Percentiles rank a stretch among this genome's conserved stretches.
phyloP scores from a whole-genome alignment of 2,113 vertebrate genomes.

The Entelurus aequoreus region DNA sequence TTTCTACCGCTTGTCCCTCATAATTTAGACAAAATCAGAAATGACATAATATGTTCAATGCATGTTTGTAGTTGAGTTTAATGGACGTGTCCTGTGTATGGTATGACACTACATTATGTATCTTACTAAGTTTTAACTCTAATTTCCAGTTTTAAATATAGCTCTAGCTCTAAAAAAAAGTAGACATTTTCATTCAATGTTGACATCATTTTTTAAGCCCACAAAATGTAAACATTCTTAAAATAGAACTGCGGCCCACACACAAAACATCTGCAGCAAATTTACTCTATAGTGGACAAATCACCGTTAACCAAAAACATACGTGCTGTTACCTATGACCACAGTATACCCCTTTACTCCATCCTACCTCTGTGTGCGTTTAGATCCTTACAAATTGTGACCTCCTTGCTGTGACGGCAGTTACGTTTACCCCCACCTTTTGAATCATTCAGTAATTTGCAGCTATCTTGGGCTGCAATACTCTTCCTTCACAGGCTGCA shows the following conservation, averaged over 20 bases:
- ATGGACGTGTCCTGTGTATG: too few species aligned
- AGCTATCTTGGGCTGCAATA: constrained; percentile 63
- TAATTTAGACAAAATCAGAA: too few species aligned
- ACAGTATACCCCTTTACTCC: background rate
- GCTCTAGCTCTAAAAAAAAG: background rate
- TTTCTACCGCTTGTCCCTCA: too few species aligned
- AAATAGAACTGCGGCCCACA: background rate
- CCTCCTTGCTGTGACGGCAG: constrained; percentile 32
- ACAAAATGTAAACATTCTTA: background rate
- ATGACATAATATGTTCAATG: too few species aligned
- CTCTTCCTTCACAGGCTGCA: constrained; percentile 49
- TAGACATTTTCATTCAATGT: background rate
- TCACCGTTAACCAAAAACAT: background rate
- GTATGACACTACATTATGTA: too few species aligned
- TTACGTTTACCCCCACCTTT: constrained; percentile 47
- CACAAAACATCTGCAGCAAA: background rate
- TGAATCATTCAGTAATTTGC: constrained; percentile 68
- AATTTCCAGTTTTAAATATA: background rate
- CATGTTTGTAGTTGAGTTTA: too few species aligned
- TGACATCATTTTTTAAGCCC: background rate
- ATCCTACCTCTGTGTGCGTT: constrained; percentile 9
- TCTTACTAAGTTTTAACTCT: background rate
- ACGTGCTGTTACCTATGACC: background rate
- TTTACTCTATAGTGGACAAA: background rate
- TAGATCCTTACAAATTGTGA: constrained; percentile 10